Percentiles rank a stretch among this genome's conserved stretches.
These are phyloP conservation scores for Fulmarus glacialis DNA, from an alignment of 2,113 vertebrate genomes.

Conservation along the genomic window DNA sequence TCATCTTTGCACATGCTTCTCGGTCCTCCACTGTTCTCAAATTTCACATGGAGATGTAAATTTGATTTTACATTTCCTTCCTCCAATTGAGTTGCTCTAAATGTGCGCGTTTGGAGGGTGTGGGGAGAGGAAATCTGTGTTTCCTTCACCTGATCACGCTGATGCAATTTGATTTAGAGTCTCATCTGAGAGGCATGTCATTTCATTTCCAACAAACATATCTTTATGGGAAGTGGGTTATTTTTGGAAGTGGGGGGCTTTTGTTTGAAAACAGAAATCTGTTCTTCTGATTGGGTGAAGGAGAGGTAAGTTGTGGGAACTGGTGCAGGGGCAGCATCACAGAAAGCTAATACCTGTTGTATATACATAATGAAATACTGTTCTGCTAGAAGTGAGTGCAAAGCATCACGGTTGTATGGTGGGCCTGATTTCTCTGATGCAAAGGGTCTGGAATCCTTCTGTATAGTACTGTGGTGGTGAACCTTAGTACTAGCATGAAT, in stretches of 20 bases:
- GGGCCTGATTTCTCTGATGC: not conserved
- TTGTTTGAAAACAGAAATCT: slow-evolving; percentile 45
- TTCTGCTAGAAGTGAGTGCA: not conserved
- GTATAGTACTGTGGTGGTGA: not conserved
- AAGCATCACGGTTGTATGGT: not conserved
- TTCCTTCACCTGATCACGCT: slow-evolving; percentile 71
- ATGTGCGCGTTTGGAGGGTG: slow-evolving; percentile 53
- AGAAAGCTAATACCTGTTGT: not conserved
- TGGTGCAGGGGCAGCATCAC: not conserved
- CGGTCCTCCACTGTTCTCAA: slow-evolving; percentile 2
- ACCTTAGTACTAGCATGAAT: not conserved
- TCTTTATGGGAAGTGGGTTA: slow-evolving; percentile 30
- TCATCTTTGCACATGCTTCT: not conserved
- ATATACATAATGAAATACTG: not conserved
- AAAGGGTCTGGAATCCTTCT: not conserved
- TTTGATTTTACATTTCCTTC: slow-evolving; percentile 72
- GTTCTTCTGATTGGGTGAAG: slow-evolving; percentile 10
- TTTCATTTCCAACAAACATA: not conserved
- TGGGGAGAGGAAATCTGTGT: slow-evolving; percentile 66
- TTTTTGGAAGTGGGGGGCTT: slow-evolving; percentile 21
- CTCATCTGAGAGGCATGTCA: not conserved
- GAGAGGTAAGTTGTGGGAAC: not conserved
- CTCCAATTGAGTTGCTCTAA: slow-evolving; percentile 61
- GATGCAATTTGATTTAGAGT: slow-evolving; percentile 42
- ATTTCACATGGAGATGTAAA: slow-evolving; percentile 66